Evolutionary conservation across 2,888 invertebrate genomes (phyloP).

Genomic region (Polyommatus iphigenia): DNA sequence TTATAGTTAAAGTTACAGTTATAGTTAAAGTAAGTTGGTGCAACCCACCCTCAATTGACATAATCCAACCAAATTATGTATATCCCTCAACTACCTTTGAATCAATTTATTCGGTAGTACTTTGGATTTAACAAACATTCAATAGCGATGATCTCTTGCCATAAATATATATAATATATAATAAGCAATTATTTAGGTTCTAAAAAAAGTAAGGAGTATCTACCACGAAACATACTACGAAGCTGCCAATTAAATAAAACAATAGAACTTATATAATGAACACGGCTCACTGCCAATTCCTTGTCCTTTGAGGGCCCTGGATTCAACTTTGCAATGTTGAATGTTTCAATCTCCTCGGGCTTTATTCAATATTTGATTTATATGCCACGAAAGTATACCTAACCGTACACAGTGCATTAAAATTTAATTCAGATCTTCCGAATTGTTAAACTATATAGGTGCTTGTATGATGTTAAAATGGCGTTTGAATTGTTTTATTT

Average conservation of each 20-base stretch:
- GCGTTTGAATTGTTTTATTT: no score
- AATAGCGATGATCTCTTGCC: no score
- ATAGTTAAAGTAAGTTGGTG: no score
- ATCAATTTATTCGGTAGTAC: no score
- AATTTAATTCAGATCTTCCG: neutral
- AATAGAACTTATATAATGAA: neutral
- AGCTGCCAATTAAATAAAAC: constrained; percentile 1
- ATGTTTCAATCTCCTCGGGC: neutral
- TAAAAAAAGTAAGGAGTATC: neutral
- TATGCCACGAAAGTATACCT: neutral
- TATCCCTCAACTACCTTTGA: no score
- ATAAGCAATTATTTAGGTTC: neutral
- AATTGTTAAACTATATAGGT: no score
- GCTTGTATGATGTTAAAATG: no score
- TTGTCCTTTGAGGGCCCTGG: constrained; percentile 7
- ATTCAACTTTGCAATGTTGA: neutral
- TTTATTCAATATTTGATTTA: neutral
- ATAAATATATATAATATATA: no score
- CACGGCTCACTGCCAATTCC: constrained; percentile 12
- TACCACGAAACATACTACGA: neutral
- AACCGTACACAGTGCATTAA: neutral
- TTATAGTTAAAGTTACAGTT: no score
- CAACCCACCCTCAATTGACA: no score
- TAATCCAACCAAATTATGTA: no score
- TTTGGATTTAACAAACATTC: no score